These are phyloP conservation scores for Conopomorpha cramerella DNA, from an alignment of 1,140 invertebrate species.

Conservation along the genomic window DNA sequence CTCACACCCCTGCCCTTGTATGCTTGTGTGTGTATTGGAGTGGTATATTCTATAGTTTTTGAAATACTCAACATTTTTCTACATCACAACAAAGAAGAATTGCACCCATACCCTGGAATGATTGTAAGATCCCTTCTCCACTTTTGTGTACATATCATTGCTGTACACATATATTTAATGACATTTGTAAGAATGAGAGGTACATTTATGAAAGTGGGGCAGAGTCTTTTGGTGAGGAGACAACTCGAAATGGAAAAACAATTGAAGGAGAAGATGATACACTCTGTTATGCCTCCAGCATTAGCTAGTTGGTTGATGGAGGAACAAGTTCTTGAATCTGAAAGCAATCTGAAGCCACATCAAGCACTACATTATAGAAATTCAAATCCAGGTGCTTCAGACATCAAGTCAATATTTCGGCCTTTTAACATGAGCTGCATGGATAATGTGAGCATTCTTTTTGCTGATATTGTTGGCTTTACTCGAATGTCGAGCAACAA, in stretches of 20 bases:
- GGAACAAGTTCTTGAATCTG: conserved; percentile 65
- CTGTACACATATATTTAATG: conserved; percentile 92
- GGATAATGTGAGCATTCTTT: conserved; percentile 96
- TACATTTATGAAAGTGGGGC: conserved; percentile 96
- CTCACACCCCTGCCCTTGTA: conserved; percentile 90
- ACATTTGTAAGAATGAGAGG: conserved; percentile 89
- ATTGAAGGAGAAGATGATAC: conserved; percentile 96
- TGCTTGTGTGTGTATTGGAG: conserved; percentile 76
- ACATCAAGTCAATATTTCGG: conserved; percentile 82
- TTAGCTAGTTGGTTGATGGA: conserved; percentile 87
- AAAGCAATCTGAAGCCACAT: conserved; percentile 41
- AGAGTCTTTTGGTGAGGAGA: conserved; percentile 77
- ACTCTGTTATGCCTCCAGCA: conserved; percentile 93
- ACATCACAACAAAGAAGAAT: conserved; percentile 46
- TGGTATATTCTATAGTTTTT: conserved; percentile 81
- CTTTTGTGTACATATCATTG: conserved; percentile 88
- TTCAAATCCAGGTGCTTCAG: conserved; percentile 64
- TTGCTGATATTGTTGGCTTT: conserved; percentile 97
- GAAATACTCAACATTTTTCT: conserved; percentile 66
- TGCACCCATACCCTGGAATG: conserved; percentile 63
- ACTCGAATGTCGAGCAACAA: conserved; percentile 98
- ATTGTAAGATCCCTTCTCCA: conserved; percentile 82
- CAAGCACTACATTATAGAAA: conserved; percentile 47
- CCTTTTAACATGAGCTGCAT: conserved; percentile 96
- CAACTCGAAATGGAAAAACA: conserved; percentile 93